phyloP scores from a whole-genome alignment of 2,113 vertebrate species.

The Ciconia stormi region DNA sequence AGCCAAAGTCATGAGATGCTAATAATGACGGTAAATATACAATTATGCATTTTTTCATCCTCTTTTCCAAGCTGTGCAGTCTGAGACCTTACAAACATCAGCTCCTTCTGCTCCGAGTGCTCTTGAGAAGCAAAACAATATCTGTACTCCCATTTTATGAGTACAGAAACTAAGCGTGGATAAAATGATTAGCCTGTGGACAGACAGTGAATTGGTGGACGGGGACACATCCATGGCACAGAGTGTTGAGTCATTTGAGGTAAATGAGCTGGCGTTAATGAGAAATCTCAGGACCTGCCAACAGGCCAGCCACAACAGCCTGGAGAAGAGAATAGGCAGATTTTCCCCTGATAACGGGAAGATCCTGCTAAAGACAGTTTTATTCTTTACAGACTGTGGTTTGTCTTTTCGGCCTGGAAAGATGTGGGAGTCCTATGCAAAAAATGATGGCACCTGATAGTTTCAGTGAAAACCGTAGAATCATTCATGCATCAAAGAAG shows the following conservation, averaged over 20 bases:
- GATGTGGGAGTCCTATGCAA: background rate
- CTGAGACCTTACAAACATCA: background rate
- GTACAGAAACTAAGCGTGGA: background rate
- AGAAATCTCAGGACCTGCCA: background rate
- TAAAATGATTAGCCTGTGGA: background rate
- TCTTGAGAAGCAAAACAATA: background rate
- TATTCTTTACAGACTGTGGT: background rate
- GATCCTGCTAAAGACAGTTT: background rate
- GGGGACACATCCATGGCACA: background rate
- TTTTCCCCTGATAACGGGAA: background rate
- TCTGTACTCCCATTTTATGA: background rate
- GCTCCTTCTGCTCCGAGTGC: background rate
- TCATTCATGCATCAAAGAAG: background rate
- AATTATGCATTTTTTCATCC: background rate
- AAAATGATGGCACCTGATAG: background rate
- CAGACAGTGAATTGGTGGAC: background rate
- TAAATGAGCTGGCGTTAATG: background rate
- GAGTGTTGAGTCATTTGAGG: background rate
- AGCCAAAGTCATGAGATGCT: background rate
- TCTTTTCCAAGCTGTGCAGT: background rate
- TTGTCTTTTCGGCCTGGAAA: background rate
- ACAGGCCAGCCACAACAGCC: background rate
- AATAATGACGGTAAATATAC: background rate
- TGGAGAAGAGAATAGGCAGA: background rate
- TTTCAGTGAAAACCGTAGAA: background rate